These are phyloP conservation scores for Lindbergichthys nudifrons DNA, from an alignment of 2,797 vertebrate genomes.

Conservation along the genomic window DNA sequence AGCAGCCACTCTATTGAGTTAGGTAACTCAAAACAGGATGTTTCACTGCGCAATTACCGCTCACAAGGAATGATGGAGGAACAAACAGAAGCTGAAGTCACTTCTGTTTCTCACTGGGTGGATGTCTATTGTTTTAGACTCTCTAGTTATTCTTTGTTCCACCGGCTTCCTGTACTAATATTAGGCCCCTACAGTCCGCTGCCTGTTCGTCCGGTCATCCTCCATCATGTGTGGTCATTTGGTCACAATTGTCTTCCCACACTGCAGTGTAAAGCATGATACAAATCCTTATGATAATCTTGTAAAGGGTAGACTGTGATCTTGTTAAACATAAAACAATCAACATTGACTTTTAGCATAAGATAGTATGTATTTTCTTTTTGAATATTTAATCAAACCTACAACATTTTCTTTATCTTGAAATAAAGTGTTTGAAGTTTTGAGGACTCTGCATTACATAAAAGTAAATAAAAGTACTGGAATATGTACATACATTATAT, in stretches of 20 bases:
- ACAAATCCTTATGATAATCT: not conserved
- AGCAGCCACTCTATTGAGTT: slow-evolving; percentile 78
- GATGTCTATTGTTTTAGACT: slow-evolving; percentile 72
- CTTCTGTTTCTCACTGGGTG: slow-evolving; percentile 56
- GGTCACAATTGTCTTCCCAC: slow-evolving; percentile 15
- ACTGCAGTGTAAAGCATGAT: not conserved
- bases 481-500: not conserved
- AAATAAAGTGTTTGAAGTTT: not conserved
- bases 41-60: slow-evolving; percentile 80
- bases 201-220: slow-evolving; percentile 33
- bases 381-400: not conserved
- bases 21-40: slow-evolving; percentile 83
- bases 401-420: not conserved
- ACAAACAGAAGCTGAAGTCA: slow-evolving; percentile 76
- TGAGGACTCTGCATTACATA: too few species aligned
- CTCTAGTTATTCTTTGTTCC: slow-evolving; percentile 66
- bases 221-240: slow-evolving; percentile 41
- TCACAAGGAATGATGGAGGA: slow-evolving; percentile 77
- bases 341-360: not conserved
- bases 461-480: not conserved
- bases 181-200: slow-evolving; percentile 42
- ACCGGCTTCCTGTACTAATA: slow-evolving; percentile 65
- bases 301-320: not conserved
- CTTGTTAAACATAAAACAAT: slow-evolving; percentile 3
- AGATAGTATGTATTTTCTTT: not conserved